A percentile compares a stretch with the other conserved stretches of the same genome.
Conservation (phyloP, 2,113 vertebrate genomes). For the Vulpes ferrilata region DNA sequence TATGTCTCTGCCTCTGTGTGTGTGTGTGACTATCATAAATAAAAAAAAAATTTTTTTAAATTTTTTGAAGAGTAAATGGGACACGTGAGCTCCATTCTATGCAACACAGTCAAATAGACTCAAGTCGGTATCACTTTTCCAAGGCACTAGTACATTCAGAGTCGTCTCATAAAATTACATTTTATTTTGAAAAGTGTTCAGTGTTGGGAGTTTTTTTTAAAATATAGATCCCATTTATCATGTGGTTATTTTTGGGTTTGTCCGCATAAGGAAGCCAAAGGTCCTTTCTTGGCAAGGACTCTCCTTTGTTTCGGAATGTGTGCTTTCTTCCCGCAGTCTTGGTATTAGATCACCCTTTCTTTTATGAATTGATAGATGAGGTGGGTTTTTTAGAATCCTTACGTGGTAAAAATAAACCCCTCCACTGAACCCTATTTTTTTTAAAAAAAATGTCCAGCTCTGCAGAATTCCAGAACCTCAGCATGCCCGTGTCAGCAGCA, state of each 20-base stretch:
- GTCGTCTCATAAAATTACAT: constrained; percentile 24
- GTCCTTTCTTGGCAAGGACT: neutral
- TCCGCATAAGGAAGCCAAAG: neutral
- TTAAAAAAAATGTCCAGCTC: neutral
- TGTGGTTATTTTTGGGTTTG: neutral
- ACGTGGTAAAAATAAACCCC: constrained; percentile 12
- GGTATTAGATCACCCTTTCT: neutral
- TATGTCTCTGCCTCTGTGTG: too few species aligned
- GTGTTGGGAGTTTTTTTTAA: neutral
- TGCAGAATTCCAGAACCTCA: neutral
- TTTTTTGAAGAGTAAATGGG: neutral
- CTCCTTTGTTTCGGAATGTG: neutral
- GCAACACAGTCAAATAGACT: neutral
- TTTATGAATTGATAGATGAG: neutral
- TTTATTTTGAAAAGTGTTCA: constrained; percentile 61
- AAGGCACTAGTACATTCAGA: neutral
- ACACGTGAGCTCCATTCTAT: neutral
- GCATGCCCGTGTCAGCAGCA: neutral
- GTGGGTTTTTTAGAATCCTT: neutral
- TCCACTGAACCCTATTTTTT: neutral
- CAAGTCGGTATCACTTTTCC: neutral
- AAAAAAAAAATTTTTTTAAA: too few species aligned
- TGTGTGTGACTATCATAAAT: too few species aligned
- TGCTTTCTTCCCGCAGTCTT: neutral
- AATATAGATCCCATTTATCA: neutral